Evolutionary conservation across 2,888 invertebrate species (phyloP), one percentile per base, ranked within the genome.

Genomic region (Pimpla rufipes): DNA sequence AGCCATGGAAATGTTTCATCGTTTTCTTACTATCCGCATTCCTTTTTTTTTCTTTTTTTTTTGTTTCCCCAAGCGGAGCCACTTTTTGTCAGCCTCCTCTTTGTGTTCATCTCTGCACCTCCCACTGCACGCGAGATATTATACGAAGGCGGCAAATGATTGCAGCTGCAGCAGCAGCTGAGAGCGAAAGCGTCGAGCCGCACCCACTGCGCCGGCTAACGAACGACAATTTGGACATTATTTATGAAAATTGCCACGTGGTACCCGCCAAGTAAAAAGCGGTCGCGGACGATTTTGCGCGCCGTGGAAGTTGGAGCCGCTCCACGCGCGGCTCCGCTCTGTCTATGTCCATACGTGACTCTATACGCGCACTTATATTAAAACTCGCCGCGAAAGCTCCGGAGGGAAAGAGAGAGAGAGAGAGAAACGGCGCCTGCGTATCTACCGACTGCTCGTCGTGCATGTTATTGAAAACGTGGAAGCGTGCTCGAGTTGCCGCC

Each of bases 401-500:
- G 29, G 55, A 29, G 29, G 29, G n/a, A n/a, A n/a, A n/a, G n/a
- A n/a, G n/a, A 55, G 55, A 23, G 35, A n/a, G 37, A 16, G 62
- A 42, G 21, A 18, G n/a, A 18, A 52, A 16, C 16, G 16, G 35
- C 57, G 45, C 59, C 11, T 45, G 45, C 55, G 55, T 40, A 13
- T n/a, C n/a, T 16, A 45, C 5, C 21, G 8, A 10, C 18, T 5
- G 13, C 66, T 66, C 23, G 42, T 45, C 66, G 8, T 42, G 45
- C 42, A 45, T 45, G 42, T 71, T 71, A 71, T 73, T 59, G 73
- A 73, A 73, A 73, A 21, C 73, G 73, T 45, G 29, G 59, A 47
- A 73, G 29, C 45, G 59, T 47, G 18, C 35, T 57, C 42, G 45
- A 23, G 45, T 50, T 37, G 35, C 50, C 68, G 45, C 59, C 52